phyloP scores from a whole-genome alignment of 2,888 invertebrate genomes.

The Andrena bicolor region DNA sequence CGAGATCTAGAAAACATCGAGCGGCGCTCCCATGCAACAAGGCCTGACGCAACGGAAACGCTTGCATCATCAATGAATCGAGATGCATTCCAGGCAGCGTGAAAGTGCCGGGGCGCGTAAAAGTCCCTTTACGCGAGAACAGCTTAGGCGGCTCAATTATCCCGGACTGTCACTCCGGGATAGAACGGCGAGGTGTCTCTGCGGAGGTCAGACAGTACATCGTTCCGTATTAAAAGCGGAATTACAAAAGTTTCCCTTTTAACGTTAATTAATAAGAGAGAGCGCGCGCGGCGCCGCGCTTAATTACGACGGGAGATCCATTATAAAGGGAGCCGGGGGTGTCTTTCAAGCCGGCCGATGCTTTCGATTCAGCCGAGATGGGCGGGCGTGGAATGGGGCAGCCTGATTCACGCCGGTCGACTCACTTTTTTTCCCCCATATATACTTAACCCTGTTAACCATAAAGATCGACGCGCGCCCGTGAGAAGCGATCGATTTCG shows the following conservation, averaged over 20 bases:
- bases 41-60: conserved; percentile 7
- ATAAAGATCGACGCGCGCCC: conserved; percentile 56
- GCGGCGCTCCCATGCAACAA: neutral
- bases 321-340: conserved; percentile 53
- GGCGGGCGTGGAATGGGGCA: conserved; percentile 44
- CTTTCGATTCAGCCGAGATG: conserved; percentile 63
- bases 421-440: conserved; percentile 59
- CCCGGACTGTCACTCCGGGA: conserved; percentile 15
- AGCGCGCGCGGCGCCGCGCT: conserved; percentile 51
- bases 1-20: neutral
- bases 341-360: conserved; percentile 58
- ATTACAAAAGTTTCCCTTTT: conserved; percentile 73
- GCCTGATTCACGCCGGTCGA: conserved; percentile 57
- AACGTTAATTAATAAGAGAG: conserved; percentile 65
- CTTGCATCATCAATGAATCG: conserved; percentile 4
- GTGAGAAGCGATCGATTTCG: conserved; percentile 61
- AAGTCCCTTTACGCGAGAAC: neutral
- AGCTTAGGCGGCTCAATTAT: conserved; percentile 44
- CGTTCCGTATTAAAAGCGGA: conserved; percentile 61
- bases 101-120: neutral
- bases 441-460: conserved; percentile 71
- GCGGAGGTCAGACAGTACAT: conserved; percentile 54
- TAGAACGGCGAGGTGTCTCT: conserved; percentile 34
- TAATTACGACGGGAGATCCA: conserved; percentile 66
- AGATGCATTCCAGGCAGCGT: neutral